phyloP scores from a whole-genome alignment of 1,140 invertebrate genomes.

The Drosophila truncata region DNA sequence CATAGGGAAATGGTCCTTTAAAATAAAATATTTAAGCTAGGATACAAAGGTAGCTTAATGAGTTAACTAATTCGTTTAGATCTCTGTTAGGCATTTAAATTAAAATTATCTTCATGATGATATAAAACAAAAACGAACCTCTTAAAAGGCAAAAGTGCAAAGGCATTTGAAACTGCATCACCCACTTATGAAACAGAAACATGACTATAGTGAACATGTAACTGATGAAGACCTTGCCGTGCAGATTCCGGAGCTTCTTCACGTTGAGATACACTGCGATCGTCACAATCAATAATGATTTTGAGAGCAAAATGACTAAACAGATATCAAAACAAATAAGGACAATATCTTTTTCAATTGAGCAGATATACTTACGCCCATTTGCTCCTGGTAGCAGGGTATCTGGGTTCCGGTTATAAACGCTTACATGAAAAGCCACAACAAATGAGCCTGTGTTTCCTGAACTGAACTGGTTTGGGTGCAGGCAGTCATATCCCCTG shows the following conservation, averaged over 20 bases:
- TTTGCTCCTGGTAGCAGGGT: background rate
- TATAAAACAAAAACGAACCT: no score
- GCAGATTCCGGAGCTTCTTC: background rate
- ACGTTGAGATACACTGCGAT: conserved; percentile 1
- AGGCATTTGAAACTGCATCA: background rate
- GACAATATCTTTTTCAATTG: background rate
- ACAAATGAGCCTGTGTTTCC: background rate
- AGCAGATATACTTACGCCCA: background rate
- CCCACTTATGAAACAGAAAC: background rate
- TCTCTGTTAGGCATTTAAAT: no score
- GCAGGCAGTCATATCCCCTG: conserved; percentile 1
- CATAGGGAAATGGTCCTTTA: no score
- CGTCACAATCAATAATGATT: background rate
- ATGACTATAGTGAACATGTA: background rate
- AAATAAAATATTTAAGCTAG: no score
- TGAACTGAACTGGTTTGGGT: background rate
- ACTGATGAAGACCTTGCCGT: background rate
- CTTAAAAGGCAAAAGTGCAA: background rate
- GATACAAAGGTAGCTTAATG: no score
- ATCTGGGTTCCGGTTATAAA: background rate
- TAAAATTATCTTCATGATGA: no score
- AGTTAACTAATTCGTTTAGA: no score
- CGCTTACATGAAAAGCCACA: background rate
- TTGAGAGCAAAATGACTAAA: background rate
- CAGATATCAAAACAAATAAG: background rate